These are phyloP conservation scores for Chrosomus eos DNA, from an alignment of 2,797 vertebrate species.

Conservation along the genomic window DNA sequence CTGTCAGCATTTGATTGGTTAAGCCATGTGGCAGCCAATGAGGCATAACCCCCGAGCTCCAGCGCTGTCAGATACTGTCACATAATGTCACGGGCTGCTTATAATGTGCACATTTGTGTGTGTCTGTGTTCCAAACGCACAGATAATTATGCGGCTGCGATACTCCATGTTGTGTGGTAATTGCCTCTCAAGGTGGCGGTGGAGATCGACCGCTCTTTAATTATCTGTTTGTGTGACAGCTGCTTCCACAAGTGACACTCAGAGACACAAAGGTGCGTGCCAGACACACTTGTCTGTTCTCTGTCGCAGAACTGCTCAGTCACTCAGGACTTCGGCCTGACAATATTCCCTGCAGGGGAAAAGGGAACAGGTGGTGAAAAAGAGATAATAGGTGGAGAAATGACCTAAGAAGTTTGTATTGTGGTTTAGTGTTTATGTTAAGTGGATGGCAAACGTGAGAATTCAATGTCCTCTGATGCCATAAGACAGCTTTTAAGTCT, in stretches of 20 bases:
- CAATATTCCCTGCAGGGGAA: neutral
- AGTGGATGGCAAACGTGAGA: neutral
- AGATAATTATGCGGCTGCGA: slow-evolving; percentile 68
- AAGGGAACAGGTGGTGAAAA: slow-evolving; percentile 21
- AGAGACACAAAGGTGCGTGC: slow-evolving; percentile 25
- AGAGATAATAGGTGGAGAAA: neutral
- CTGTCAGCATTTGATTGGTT: slow-evolving; percentile 30
- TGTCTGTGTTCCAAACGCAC: slow-evolving; percentile 46
- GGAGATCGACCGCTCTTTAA: slow-evolving; percentile 55
- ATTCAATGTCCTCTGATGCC: neutral
- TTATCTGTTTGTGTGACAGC: slow-evolving; percentile 47
- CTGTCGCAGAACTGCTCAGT: neutral
- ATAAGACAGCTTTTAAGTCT: neutral
- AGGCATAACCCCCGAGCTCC: slow-evolving; percentile 23
- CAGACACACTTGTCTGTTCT: slow-evolving; percentile 23
- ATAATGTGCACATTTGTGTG: slow-evolving; percentile 11
- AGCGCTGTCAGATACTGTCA: slow-evolving; percentile 26
- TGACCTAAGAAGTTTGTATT: neutral
- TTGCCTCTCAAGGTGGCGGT: slow-evolving; percentile 61
- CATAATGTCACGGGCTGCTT: slow-evolving; percentile 20
- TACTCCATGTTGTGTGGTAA: slow-evolving; percentile 68
- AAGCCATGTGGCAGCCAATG: slow-evolving; percentile 38
- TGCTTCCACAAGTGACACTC: slow-evolving; percentile 50
- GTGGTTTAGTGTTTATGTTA: neutral
- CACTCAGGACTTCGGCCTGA: neutral